A percentile compares a stretch with the other conserved stretches of the same genome.
Evolutionary conservation across 2,888 invertebrate genomes (phyloP).

Genomic region (Merodon equestris): DNA sequence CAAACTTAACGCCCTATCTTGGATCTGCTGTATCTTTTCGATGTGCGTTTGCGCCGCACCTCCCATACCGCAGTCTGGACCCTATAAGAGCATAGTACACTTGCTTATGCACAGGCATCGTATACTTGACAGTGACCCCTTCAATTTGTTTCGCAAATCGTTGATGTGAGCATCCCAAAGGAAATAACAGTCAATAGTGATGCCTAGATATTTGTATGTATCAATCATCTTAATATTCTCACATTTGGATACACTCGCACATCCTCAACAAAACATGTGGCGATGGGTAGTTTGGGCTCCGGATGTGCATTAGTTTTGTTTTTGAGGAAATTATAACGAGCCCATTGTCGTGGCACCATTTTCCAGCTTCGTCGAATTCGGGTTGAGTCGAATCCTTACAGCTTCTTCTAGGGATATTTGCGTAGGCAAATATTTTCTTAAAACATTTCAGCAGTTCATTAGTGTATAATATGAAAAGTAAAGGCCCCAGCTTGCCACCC

Average conservation of each 20-base stretch:
- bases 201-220: conserved; percentile 5
- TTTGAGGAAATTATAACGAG: conserved; percentile 21
- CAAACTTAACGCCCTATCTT: conserved; percentile 3
- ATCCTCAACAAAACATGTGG: background rate
- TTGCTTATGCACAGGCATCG: conserved; percentile 1
- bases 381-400: background rate
- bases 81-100: conserved; percentile 6
- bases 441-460: background rate
- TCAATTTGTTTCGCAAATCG: background rate
- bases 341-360: conserved; percentile 29
- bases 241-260: background rate
- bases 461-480: conserved; percentile 12
- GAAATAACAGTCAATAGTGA: conserved; percentile 1
- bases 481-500: conserved; percentile 1
- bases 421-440: background rate
- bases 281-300: conserved; percentile 1
- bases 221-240: background rate
- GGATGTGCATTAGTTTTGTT: conserved; percentile 24
- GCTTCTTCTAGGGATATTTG: background rate
- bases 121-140: background rate
- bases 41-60: conserved; percentile 9
- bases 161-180: background rate
- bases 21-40: background rate
- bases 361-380: conserved; percentile 9
- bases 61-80: conserved; percentile 1